These are phyloP conservation scores for Sebastes oblongus DNA, from an alignment of 2,797 vertebrate species.

Conservation along the genomic window DNA sequence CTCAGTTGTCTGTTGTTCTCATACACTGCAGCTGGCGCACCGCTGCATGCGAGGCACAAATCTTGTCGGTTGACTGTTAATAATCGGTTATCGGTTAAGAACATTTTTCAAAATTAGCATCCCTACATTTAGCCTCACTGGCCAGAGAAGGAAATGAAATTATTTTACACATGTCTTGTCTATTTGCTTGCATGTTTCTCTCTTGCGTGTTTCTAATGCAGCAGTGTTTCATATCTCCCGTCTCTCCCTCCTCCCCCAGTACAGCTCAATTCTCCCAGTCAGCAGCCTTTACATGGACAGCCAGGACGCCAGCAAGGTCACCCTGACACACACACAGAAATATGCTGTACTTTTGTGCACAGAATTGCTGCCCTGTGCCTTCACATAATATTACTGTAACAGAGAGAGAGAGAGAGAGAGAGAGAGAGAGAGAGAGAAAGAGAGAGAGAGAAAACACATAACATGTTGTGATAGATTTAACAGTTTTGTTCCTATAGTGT, in stretches of 20 bases:
- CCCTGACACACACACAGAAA: conserved; percentile 16
- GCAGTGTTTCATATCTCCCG: not conserved
- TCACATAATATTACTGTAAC: not conserved
- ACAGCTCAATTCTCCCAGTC: conserved; percentile 46
- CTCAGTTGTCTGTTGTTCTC: no score
- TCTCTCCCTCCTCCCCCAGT: conserved; percentile 33
- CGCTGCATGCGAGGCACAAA: no score
- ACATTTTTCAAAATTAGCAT: no score
- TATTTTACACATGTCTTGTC: not conserved
- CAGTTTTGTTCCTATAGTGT: no score
- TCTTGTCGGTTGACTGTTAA: no score
- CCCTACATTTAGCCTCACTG: not conserved
- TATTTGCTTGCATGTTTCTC: not conserved
- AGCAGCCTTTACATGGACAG: conserved; percentile 61
- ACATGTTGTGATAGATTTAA: no score
- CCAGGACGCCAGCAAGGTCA: conserved; percentile 64
- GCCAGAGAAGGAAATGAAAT: not conserved
- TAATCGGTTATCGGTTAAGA: no score
- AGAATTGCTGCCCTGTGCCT: not conserved
- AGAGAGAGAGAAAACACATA: no score
- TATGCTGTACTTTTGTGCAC: not conserved
- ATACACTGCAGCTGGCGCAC: no score
- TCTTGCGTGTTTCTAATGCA: not conserved
- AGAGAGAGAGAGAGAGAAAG: no score
- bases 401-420: not conserved